These are phyloP conservation scores for Chaetodon auriga DNA, from an alignment of 2,113 vertebrate genomes.

Conservation along the genomic window DNA sequence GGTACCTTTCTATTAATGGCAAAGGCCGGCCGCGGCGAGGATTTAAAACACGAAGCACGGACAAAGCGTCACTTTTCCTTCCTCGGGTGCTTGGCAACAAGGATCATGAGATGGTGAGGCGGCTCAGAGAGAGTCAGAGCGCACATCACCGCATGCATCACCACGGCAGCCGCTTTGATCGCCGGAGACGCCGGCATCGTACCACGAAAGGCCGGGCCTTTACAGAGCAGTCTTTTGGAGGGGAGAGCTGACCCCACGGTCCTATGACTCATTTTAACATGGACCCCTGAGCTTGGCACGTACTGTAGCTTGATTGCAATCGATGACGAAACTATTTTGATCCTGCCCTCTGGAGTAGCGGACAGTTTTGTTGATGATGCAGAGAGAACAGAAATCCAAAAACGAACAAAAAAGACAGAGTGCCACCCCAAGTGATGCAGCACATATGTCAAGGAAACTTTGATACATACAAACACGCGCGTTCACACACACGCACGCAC, in stretches of 20 bases:
- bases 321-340: conserved; percentile 23
- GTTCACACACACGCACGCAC: conserved; percentile 6
- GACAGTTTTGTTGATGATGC: conserved; percentile 10
- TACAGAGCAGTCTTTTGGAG: conserved; percentile 30
- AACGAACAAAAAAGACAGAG: conserved; percentile 1
- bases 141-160: conserved; percentile 77
- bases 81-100: conserved; percentile 93
- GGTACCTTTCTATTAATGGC: conserved; percentile 96
- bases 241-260: neutral
- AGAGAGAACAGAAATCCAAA: neutral
- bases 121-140: conserved; percentile 74
- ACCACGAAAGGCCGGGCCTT: conserved; percentile 32
- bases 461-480: neutral
- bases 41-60: conserved; percentile 94
- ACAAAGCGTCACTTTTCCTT: conserved; percentile 97
- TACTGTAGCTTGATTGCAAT: conserved; percentile 9
- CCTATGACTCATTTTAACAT: neutral
- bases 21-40: conserved; percentile 96
- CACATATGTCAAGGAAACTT: conserved; percentile 15
- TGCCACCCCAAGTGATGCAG: neutral
- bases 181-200: conserved; percentile 62
- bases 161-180: conserved; percentile 34
- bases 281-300: conserved; percentile 25
- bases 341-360: conserved; percentile 35
- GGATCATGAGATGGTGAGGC: conserved; percentile 91